Base-by-base conservation (phyloP, 2,888 invertebrate species). In the Xylophagus ater region DNA sequence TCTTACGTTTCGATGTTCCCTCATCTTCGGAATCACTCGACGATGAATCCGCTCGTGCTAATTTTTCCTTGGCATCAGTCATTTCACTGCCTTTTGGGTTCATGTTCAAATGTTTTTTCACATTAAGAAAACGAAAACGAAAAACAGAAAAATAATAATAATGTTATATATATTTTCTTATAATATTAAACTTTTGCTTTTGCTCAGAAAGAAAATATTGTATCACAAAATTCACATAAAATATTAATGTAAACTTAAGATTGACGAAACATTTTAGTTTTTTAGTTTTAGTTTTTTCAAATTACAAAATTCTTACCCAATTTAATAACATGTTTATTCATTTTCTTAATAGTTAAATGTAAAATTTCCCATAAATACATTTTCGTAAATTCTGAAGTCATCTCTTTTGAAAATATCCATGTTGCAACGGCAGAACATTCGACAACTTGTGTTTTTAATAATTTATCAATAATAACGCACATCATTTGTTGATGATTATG, bases 341-440 rank as follows among this genome's bases (percentile, higher is more conserved):
- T 93, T 69, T 94, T 96, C 53, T 87, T 84, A 34, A 97, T 89
- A 3, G 96, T 96, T 42, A 90, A 69, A 64, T 96, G 93, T 37
- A 98, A 71, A 43, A 97, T 81, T 69, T 98, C 97, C 96, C 97
- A 98, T 14, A 96, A 74, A 62, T 89, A 94, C 56, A 82, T 77
- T 65, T 90, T 89, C 0, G 93, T 93, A 63, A 96, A 94, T 65
- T 84, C 88, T 1, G 75, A 69, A 13, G 78, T 74, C 92, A 96
- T 93, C 60, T 88, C 87, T 64, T 87, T 86, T 4, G 92, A 88
- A 68, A 97, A 97, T 46, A 96, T 81, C 96, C 96, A 98, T 50
- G 90, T 93, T 32, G 96, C 94, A 10, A 98, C 94, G 1, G 94
- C 87, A 39, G 90, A 87, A 60, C 94, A 94, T 60, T 96, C 93